These are phyloP conservation scores for Chrysina gloriosa DNA, from an alignment of 2,888 invertebrate genomes.

Conservation along the genomic window DNA sequence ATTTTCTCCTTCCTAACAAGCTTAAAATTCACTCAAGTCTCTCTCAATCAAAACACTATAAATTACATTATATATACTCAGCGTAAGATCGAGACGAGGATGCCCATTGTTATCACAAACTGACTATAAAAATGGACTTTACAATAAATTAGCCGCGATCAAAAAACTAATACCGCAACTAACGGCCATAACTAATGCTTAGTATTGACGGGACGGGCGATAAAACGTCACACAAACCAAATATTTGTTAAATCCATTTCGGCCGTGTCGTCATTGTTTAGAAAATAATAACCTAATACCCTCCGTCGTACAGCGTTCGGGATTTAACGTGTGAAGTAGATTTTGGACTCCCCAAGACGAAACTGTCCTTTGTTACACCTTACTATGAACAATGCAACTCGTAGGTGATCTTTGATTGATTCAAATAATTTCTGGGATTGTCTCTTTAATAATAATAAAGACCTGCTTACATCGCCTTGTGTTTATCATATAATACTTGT, in stretches of 20 bases:
- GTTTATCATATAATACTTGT: no score
- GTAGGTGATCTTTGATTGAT: slow-evolving; percentile 50
- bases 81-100: slow-evolving; percentile 18
- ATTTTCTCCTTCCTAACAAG: slow-evolving; percentile 31
- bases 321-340: slow-evolving; percentile 48
- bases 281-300: slow-evolving; percentile 43
- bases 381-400: slow-evolving; percentile 45
- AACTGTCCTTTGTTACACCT: slow-evolving; percentile 44
- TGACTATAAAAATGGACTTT: slow-evolving; percentile 31
- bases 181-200: slow-evolving; percentile 51
- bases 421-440: slow-evolving; percentile 48
- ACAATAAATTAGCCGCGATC: slow-evolving; percentile 42
- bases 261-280: slow-evolving; percentile 48
- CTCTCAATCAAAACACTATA: slow-evolving; percentile 35
- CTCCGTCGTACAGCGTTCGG: slow-evolving; percentile 40
- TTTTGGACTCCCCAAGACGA: slow-evolving; percentile 50
- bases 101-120: slow-evolving; percentile 30
- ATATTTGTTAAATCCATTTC: slow-evolving; percentile 49
- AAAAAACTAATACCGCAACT: slow-evolving; percentile 45
- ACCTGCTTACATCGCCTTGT: no score
- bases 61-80: slow-evolving; percentile 23
- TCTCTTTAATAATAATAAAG: slow-evolving; percentile 46
- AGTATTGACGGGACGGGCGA: slow-evolving; percentile 48
- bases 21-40: slow-evolving; percentile 31
- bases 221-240: slow-evolving; percentile 50